phyloP scores from a whole-genome alignment of 1,140 invertebrate genomes.

The Helicoverpa zea region DNA sequence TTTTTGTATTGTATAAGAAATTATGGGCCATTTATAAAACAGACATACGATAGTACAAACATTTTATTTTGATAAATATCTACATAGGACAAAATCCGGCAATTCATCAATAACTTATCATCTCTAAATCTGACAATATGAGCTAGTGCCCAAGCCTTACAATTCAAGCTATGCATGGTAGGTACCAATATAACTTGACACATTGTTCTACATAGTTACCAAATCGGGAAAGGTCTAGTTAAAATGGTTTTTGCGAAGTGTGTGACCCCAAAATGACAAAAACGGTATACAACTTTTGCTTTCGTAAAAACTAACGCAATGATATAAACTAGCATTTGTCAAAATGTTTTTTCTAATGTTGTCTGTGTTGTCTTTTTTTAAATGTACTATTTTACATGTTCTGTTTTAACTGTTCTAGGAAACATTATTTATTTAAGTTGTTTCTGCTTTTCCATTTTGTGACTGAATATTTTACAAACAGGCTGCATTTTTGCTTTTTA shows the following conservation, averaged over 20 bases:
- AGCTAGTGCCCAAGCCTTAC: neutral
- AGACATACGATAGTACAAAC: neutral
- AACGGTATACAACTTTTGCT: constrained; percentile 6
- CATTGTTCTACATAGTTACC: neutral
- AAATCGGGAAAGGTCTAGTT: neutral
- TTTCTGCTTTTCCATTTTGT: no score
- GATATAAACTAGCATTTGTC: neutral
- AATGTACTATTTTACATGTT: no score
- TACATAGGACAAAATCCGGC: constrained; percentile 2
- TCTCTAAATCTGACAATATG: constrained; percentile 6
- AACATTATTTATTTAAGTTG: no score
- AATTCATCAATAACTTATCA: constrained; percentile 6
- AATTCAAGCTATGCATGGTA: neutral
- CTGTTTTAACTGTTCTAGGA: no score
- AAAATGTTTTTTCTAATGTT: neutral
- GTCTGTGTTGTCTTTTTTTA: neutral
- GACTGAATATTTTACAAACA: no score
- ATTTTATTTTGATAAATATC: neutral
- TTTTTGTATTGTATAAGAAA: no score
- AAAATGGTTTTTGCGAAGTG: neutral
- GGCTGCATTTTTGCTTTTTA: no score
- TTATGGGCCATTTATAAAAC: neutral
- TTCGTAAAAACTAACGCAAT: constrained; percentile 10
- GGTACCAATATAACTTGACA: neutral
- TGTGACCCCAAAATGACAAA: neutral